phyloP scores from a whole-genome alignment of 2,888 invertebrate species.

The Sarcophaga variegata region DNA sequence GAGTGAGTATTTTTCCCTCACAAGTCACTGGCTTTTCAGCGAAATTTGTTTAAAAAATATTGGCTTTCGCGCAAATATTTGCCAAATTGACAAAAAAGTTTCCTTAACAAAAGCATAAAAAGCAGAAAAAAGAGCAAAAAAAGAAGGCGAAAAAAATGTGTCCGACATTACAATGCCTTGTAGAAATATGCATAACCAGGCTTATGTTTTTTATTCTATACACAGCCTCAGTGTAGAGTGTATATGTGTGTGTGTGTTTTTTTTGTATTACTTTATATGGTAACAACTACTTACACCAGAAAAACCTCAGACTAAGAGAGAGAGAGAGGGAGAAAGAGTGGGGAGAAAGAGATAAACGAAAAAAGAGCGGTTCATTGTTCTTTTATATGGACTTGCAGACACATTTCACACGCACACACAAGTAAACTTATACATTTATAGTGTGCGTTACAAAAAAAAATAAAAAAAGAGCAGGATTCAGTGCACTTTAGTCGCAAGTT shows the following conservation, averaged over 20 bases:
- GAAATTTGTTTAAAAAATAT: slow-evolving; percentile 43
- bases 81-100: slow-evolving; percentile 60
- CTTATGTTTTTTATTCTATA: background rate
- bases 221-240: background rate
- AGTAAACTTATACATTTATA: background rate
- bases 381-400: slow-evolving; percentile 62
- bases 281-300: background rate
- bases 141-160: background rate
- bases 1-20: background rate
- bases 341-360: background rate
- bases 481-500: slow-evolving; percentile 24
- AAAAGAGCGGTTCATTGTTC: slow-evolving; percentile 66
- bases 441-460: background rate
- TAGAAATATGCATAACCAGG: slow-evolving; percentile 33
- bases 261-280: background rate
- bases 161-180: slow-evolving; percentile 42
- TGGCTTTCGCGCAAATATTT: slow-evolving; percentile 57
- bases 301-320: background rate
- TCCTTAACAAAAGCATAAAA: slow-evolving; percentile 13
- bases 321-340: background rate
- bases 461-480: slow-evolving; percentile 34
- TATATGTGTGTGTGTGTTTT: background rate
- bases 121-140: background rate
- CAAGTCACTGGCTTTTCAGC: background rate
- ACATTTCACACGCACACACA: slow-evolving; percentile 41